phyloP scores from a whole-genome alignment of 2,797 vertebrate genomes.

The Acanthis flammea region DNA sequence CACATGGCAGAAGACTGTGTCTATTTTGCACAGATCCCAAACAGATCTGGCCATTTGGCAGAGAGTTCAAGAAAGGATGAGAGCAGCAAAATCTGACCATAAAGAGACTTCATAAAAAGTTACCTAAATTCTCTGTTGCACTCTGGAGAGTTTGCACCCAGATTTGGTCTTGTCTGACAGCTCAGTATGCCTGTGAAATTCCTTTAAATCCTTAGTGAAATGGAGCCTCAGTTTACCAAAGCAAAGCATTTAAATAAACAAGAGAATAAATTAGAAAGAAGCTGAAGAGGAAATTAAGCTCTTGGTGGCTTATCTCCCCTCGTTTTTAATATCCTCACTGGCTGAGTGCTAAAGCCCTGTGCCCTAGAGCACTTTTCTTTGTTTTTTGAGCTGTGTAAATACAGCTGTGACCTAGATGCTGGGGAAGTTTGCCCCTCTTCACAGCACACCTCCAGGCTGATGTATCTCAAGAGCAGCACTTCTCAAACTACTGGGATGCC shows the following conservation, averaged over 20 bases:
- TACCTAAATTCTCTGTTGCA: not conserved
- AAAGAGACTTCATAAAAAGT: not conserved
- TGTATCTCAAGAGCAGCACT: not conserved
- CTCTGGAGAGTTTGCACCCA: not conserved
- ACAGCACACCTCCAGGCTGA: not conserved
- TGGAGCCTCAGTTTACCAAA: conserved; percentile 22
- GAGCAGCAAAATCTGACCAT: not conserved
- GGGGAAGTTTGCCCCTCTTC: not conserved
- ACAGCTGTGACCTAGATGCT: conserved; percentile 59
- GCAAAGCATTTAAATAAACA: conserved; percentile 45
- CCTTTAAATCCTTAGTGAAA: conserved; percentile 24
- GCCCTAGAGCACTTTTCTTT: conserved; percentile 38
- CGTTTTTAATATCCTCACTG: conserved; percentile 64
- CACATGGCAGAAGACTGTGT: not conserved
- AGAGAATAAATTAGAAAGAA: conserved; percentile 54
- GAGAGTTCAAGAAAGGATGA: not conserved
- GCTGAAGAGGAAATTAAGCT: conserved; percentile 60
- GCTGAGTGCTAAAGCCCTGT: conserved; percentile 38
- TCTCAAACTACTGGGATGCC: not conserved
- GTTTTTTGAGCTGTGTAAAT: conserved; percentile 34
- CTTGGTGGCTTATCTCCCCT: conserved; percentile 38
- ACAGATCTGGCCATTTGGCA: not conserved
- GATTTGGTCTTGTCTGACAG: not conserved
- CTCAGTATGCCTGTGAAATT: not conserved
- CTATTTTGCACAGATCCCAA: not conserved